Base-by-base conservation (phyloP, 2,888 invertebrate species). In the Drosophila meridiana region DNA sequence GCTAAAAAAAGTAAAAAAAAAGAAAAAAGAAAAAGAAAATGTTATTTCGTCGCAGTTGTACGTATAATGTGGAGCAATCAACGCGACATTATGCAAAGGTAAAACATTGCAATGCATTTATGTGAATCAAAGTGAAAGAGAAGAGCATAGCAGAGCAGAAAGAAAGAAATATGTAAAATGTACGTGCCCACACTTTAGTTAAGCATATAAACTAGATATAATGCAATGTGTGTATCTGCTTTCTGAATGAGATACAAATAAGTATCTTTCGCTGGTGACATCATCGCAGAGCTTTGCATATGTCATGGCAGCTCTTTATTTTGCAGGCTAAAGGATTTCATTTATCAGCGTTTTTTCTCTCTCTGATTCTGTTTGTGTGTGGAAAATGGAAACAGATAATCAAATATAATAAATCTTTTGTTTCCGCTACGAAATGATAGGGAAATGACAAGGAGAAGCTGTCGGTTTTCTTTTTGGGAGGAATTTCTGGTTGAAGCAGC, bases 211-310 rank as follows among this genome's bases (percentile, higher is more conserved):
- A 57, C 5, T 20, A 43, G 57, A 28, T 55, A 55, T 45, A 50
- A 26, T 36, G 56, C 36, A 2, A 34, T 48, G 32, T 26, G n/a
- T 42, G 63, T 42, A 32, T 34, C 13, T 34, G 58, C 36, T 11
- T n/a, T 45, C 26, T 58, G 32, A 26, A 11, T 13, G 13, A 36
- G 40, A 55, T 63, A 59, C 59, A 78, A 63, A 60, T 42, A 62
- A 3, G 63, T 63, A 43, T 78, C 95, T 92, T 28, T 95, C 94
- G 28, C 11, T 92, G 94, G 94, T 94, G 40, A 26, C 67, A 59
- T 53, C 48, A 40, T 40, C 40, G 7, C 8, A 7, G 47, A 47
- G 47, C 28, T 52, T 42, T 61, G 30, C 28, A 61, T 61, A 20
- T 58, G 57, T 20, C 59, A 59, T 20, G 60, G 32, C 11, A 68